These are phyloP conservation scores for Miichthys miiuy DNA, from an alignment of 2,797 vertebrate species.

Conservation along the genomic window DNA sequence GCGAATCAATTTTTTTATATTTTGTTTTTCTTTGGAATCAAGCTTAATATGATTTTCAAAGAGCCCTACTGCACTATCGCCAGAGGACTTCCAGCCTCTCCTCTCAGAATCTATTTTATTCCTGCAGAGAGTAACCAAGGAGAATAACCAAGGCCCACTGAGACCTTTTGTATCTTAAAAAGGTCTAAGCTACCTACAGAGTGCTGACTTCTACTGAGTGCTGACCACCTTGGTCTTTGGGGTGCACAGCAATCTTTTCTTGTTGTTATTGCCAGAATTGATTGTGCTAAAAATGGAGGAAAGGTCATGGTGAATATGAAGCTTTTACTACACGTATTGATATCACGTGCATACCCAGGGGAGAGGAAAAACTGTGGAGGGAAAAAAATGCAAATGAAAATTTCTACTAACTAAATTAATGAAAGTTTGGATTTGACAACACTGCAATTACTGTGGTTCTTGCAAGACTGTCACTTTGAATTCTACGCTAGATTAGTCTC, in stretches of 20 bases:
- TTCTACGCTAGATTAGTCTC: conserved; percentile 39
- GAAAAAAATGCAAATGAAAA: neutral
- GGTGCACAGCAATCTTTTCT: conserved; percentile 41
- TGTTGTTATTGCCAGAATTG: conserved; percentile 61
- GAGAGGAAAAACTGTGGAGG: neutral
- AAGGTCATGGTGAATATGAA: conserved; percentile 64
- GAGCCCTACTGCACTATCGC: neutral
- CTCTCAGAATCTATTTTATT: conserved; percentile 39
- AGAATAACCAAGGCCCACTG: conserved; percentile 46
- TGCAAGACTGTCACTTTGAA: conserved; percentile 21
- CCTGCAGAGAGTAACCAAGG: conserved; percentile 39
- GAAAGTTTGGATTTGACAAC: conserved; percentile 30
- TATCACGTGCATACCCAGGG: conserved; percentile 1
- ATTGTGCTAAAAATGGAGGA: conserved; percentile 64
- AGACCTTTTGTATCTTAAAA: conserved; percentile 60
- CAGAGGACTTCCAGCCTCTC: conserved; percentile 12
- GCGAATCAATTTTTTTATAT: neutral
- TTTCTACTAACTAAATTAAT: conserved; percentile 16
- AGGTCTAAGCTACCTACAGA: conserved; percentile 53
- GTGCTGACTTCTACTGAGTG: neutral
- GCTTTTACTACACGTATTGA: conserved; percentile 51
- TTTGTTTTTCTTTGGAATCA: conserved; percentile 15
- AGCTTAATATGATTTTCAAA: conserved; percentile 24
- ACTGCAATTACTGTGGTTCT: conserved; percentile 14
- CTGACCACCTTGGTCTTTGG: conserved; percentile 32